Percentiles rank a stretch among this genome's conserved stretches.
Evolutionary conservation across 2,888 invertebrate species (phyloP).

Genomic region (Nomada hirtipes): DNA sequence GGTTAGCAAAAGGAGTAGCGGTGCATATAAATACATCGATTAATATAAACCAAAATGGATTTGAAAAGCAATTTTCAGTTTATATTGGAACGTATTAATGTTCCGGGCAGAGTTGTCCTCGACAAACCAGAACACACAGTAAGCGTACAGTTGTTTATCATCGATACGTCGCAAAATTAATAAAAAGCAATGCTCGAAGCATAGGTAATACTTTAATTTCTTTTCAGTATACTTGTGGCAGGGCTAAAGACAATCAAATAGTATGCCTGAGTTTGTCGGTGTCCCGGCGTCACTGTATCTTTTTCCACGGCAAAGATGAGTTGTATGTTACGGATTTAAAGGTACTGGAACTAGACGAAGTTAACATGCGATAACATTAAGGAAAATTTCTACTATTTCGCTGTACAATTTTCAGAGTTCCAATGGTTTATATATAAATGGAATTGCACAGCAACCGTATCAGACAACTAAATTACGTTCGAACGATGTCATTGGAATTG

Average conservation of each 20-base stretch:
- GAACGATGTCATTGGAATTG: slow-evolving; percentile 86
- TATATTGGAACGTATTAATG: slow-evolving; percentile 54
- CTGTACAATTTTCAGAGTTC: slow-evolving; percentile 85
- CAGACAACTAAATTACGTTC: slow-evolving; percentile 82
- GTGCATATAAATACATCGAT: background rate
- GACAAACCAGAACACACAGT: slow-evolving; percentile 47
- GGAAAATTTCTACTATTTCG: background rate
- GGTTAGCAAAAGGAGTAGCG: slow-evolving; percentile 5
- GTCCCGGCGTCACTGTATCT: slow-evolving; percentile 78
- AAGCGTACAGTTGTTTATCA: slow-evolving; percentile 1
- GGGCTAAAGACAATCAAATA: slow-evolving; percentile 74
- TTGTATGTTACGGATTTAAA: slow-evolving; percentile 75
- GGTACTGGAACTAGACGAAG: slow-evolving; percentile 57
- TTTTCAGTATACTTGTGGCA: slow-evolving; percentile 78
- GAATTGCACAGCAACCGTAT: slow-evolving; percentile 82
- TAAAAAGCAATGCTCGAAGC: no score
- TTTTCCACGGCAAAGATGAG: slow-evolving; percentile 60
- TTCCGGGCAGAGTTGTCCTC: slow-evolving; percentile 20
- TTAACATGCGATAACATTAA: background rate
- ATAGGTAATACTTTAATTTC: background rate
- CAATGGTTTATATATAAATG: slow-evolving; percentile 87
- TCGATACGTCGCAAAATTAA: background rate
- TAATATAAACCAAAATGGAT: slow-evolving; percentile 29
- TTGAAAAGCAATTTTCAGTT: slow-evolving; percentile 19
- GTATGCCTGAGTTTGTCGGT: slow-evolving; percentile 73